Base-by-base conservation (phyloP, 2,113 vertebrate species). In the Tyto alba region DNA sequence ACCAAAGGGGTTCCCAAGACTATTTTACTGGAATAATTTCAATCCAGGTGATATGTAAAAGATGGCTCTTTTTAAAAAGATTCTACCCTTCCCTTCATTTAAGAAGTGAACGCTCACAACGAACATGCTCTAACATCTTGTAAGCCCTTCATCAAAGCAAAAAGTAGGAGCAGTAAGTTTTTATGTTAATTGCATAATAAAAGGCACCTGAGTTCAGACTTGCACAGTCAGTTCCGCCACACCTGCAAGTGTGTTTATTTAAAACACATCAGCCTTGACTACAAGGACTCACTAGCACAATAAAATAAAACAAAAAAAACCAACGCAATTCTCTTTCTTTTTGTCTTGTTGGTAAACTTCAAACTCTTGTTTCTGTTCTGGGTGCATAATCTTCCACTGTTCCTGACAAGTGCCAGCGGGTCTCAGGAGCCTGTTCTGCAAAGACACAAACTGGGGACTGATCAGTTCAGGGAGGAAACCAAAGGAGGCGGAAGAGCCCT, bases 151-250 rank as follows among this genome's bases (percentile, higher is more conserved):
- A 84, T 11, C 36, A 53, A 69, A 72, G 40, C 43, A 59, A 45
- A 84, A 81, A 48, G 45, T 17, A 85, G 25, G 27, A 72, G 81
- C 66, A 72, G 16, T 20, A 40, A 43, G 23, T 36, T 63, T 64
- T 77, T 17, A 20, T 4, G 4, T 64, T 72, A 82, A 72, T 64
- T 91, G 64, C 64, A 22, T 71, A 71, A 92, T 12, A 47, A 50
- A 52, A 90, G 45, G 10, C 21, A 50, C 77, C 73, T 11, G 48
- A 48, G 87, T 89, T 91, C 8, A 78, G 57, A 38, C 96, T 82
- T 93, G 95, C n/a, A 53, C 69, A 56, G 48, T 89, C 69, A n/a
- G 64, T 57, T 72, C 87, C 88, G 89, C 84, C 89, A n/a, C 93
- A 69, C 91, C 93, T 3, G 0, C 29, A 30, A 16, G 68, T 0